These are phyloP conservation scores for Forficula auricularia DNA, from an alignment of 1,140 invertebrate species.

Conservation along the genomic window DNA sequence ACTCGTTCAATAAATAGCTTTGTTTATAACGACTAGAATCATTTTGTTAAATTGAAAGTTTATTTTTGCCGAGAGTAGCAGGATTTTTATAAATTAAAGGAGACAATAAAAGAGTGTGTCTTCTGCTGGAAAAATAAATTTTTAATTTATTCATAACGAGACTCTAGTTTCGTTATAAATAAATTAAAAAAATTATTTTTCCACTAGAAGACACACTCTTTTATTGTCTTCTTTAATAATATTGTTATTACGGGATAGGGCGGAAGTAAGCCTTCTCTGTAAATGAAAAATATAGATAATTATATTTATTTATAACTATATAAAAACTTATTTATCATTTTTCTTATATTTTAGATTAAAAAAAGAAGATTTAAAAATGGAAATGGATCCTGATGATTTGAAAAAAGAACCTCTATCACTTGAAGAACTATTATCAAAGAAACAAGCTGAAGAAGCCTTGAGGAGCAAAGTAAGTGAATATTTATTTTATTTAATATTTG, in stretches of 20 bases:
- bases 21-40: too few species aligned
- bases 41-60: too few species aligned
- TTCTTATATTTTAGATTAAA: slow-evolving; percentile 13
- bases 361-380: slow-evolving; percentile 21
- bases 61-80: too few species aligned
- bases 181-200: too few species aligned
- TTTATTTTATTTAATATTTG: slow-evolving; percentile 7
- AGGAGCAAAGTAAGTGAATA: slow-evolving; percentile 49
- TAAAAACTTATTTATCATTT: slow-evolving; percentile 24
- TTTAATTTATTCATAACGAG: too few species aligned
- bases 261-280: background rate
- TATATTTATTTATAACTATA: slow-evolving; percentile 20
- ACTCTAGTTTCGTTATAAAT: too few species aligned
- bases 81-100: too few species aligned
- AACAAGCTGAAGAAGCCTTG: slow-evolving; percentile 88
- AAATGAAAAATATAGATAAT: background rate
- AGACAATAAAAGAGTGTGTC: too few species aligned
- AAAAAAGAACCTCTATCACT: slow-evolving; percentile 86
- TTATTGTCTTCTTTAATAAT: too few species aligned
- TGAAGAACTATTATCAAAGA: slow-evolving; percentile 89
- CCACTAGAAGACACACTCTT: too few species aligned
- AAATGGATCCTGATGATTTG: slow-evolving; percentile 22
- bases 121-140: too few species aligned
- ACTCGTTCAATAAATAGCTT: too few species aligned
- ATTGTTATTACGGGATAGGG: background rate